A percentile compares a stretch with the other conserved stretches of the same genome.
Evolutionary conservation across 2,113 vertebrate genomes (phyloP).

Genomic region (Noctilio leporinus): DNA sequence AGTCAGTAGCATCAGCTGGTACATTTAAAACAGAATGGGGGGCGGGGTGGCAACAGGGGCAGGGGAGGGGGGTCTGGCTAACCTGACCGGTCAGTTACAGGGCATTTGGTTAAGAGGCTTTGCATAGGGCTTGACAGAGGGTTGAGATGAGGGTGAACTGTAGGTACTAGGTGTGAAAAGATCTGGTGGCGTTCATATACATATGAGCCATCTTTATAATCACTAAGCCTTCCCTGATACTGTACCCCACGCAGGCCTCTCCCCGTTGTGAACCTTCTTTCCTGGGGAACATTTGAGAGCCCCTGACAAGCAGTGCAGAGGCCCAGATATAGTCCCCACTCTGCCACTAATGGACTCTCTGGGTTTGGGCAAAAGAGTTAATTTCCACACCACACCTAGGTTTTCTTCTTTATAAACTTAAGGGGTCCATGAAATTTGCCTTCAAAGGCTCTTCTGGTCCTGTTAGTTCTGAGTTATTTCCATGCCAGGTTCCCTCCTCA

Average conservation of each 20-base stretch:
- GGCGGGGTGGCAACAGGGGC: no score
- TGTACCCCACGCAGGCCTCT: not conserved
- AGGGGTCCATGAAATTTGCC: not conserved
- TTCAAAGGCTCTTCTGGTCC: not conserved
- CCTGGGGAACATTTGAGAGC: not conserved
- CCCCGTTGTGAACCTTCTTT: not conserved
- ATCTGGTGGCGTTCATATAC: rapidly evolving
- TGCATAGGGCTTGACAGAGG: not conserved
- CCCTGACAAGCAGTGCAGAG: not conserved
- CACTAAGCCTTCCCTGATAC: not conserved
- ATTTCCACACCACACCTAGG: not conserved
- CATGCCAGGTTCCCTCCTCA: not conserved
- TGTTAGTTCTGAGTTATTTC: not conserved
- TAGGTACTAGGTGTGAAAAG: not conserved
- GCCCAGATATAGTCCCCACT: not conserved
- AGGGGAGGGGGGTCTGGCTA: not conserved
- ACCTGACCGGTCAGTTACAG: not conserved
- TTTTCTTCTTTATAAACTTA: not conserved
- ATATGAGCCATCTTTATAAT: not conserved
- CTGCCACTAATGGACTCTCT: not conserved
- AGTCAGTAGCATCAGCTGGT: not conserved
- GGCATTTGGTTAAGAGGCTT: not conserved
- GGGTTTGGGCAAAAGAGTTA: not conserved
- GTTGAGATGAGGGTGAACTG: not conserved
- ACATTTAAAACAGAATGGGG: no score